Evolutionary conservation across 2,797 vertebrate genomes (phyloP).

Genomic region (Loris lydekkerianus): DNA sequence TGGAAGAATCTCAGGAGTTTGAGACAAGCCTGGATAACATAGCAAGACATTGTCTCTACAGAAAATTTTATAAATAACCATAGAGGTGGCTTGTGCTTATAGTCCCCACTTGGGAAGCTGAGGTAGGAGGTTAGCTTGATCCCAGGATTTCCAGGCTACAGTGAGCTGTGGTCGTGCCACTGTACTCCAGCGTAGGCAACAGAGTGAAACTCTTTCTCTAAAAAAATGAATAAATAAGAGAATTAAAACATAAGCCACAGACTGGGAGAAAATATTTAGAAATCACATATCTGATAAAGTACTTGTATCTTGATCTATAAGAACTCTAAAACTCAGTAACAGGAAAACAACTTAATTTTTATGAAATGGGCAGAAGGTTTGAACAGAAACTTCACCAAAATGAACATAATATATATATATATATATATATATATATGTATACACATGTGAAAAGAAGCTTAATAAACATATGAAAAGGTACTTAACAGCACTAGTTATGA

Average conservation of each 20-base stretch:
- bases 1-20: background rate
- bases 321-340: background rate
- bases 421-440: too few species aligned
- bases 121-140: background rate
- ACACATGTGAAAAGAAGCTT: background rate
- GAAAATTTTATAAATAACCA: background rate
- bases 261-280: slow-evolving; percentile 11
- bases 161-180: background rate
- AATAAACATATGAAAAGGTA: background rate
- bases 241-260: background rate
- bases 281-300: background rate
- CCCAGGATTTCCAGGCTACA: background rate
- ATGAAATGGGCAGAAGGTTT: background rate
- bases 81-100: background rate
- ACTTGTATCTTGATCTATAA: background rate
- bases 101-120: background rate
- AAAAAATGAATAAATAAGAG: background rate
- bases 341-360: background rate
- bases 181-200: background rate
- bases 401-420: background rate
- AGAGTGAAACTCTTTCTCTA: background rate
- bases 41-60: background rate
- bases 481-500: background rate
- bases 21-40: background rate
- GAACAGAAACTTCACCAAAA: background rate